Evolutionary conservation across 1,140 invertebrate genomes (phyloP).

Genomic region (Heliothis virescens): DNA sequence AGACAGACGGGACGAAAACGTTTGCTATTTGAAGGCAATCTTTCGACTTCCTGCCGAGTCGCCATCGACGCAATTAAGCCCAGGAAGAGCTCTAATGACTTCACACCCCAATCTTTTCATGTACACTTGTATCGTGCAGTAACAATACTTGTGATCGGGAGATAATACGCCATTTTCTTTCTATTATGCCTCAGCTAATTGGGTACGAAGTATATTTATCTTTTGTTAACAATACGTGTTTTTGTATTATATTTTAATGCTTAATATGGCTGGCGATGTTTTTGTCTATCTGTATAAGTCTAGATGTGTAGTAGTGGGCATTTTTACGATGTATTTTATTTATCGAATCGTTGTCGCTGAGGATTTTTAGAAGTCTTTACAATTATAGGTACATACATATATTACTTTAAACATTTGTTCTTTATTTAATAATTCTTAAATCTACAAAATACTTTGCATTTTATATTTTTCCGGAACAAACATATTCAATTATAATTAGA

Average conservation of each 20-base stretch:
- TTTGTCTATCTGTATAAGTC: neutral
- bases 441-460: too few species aligned
- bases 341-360: too few species aligned
- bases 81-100: conserved; percentile 76
- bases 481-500: neutral
- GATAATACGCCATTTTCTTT: conserved; percentile 33
- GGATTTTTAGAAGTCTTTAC: too few species aligned
- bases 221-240: neutral
- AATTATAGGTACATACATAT: too few species aligned
- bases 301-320: too few species aligned
- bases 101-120: conserved; percentile 62
- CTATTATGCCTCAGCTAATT: conserved; percentile 30
- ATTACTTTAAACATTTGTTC: too few species aligned
- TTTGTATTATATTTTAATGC: neutral
- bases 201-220: conserved; percentile 21
- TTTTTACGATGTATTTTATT: too few species aligned
- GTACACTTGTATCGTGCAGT: conserved; percentile 31
- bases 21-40: conserved; percentile 79
- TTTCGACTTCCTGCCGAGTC: conserved; percentile 79
- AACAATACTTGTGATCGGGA: conserved; percentile 43
- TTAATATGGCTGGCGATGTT: neutral
- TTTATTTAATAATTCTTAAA: too few species aligned
- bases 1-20: conserved; percentile 58
- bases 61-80: conserved; percentile 77
- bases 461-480: too few species aligned